Evolutionary conservation across 2,888 invertebrate genomes (phyloP), one percentile per base, ranked within the genome.

Genomic region (Amphipoea oculea): DNA sequence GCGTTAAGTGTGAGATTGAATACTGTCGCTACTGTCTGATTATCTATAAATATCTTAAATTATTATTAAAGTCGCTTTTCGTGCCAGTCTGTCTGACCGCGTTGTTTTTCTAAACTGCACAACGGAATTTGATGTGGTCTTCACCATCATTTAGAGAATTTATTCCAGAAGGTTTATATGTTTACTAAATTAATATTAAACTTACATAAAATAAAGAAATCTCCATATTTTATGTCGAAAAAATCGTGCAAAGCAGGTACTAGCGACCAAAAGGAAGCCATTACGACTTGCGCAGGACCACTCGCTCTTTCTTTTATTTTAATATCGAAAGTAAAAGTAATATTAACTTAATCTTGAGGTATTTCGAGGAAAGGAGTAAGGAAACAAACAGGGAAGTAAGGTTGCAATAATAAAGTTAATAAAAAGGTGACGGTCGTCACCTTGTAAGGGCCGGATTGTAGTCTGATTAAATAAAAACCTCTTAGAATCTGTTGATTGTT

Each of bases 381-480:
- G 87, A 87, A 81, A 85, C 45, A 9, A 40, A 76, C 69, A 14
- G 14, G 83, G 89, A 89, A 84, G 78, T 82, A 36, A 78, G 14
- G 48, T 57, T n/a, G 63, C 42, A 29, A 69, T 60, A 83, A 75
- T 75, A 79, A 81, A 81, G 73, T 78, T 54, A 29, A 73, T 54
- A 29, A 73, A 86, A 88, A 88, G 88, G 88, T 86, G 82, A 87
- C 63, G 86, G 86, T 11, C 86, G 17, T 3, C 72, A 40, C 89
- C 89, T 89, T 89, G 82, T 11, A 66, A 84, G 69, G 83, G 81
- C 60, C 78, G 73, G 62, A 63, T 60, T 11, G 45, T 36, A 14
- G 42, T 48, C 70, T 83, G 68, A 40, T 70, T 68, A 40, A 68
- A 57, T 73, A 62, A 65, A 72, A 73, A 67, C 70, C n/a, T 67